Evolutionary conservation across 1,140 invertebrate species (phyloP), one percentile per base, ranked within the genome.

Genomic region (Diorhabda sublineata): DNA sequence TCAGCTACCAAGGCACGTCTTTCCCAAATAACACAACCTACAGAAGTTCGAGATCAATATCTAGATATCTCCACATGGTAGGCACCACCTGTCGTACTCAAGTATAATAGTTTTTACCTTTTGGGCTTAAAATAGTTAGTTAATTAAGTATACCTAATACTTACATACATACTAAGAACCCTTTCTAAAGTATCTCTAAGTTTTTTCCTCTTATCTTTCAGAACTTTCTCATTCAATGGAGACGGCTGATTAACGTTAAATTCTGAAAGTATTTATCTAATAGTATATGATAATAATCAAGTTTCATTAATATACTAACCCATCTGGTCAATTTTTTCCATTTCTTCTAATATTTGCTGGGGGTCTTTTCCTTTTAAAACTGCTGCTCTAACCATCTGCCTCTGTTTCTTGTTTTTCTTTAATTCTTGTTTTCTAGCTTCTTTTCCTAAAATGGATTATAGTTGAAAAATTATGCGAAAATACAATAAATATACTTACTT

Each of bases 301-400:
- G 65, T 26, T 63, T 42, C 42, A 8, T 66, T 52, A 8, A 52
- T 63, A 8, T 66, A 73, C 58, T 78, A 86, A 96, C 94, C 95
- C 94, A 98, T 97, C 87, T 95, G 92, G 88, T 98, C 97, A 80
- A 98, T 96, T 83, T 97, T 95, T 81, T 98, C 96, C 86, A 98
- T 90, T 84, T 98, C 97, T 80, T 93, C 90, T 45, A 99, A 87
- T 65, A 99, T 90, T 81, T 97, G 93, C 67, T 90, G 85, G 5
- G 97, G 96, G 88, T 98, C 96, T 87, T 98, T 98, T 79, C 96
- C 96, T 87, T 98, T 98, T 0, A 98, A 84, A n/a, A 98, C 97
- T 66, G 96, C 95, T 68, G 95, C 93, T 77, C 97, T 83, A 3
- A 98, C 97, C 84, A 97, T 89, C 84, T 97, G 93, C 61, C 97